Base-by-base conservation (phyloP, 2,113 vertebrate genomes). In the Lepus europaeus region DNA sequence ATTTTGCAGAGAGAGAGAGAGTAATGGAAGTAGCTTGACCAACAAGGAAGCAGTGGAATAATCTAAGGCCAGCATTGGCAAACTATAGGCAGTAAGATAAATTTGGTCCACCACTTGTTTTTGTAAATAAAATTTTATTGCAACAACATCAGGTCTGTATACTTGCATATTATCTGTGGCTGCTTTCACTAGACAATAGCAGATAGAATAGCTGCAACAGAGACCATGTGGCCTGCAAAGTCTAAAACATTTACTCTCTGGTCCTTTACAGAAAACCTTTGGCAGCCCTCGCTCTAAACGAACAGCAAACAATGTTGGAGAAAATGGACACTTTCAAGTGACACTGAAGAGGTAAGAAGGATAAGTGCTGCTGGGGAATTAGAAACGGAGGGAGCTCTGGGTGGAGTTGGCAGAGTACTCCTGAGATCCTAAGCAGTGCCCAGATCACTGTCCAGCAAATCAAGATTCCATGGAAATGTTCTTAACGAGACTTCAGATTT, bases 361-460 rank as follows among this genome's bases (percentile, higher is more conserved):
- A 22, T 7, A 8, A 22, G 51, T 73, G 64, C 49, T 36, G 11
- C 51, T 9, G 25, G 19, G 19, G 4, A 1, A 27, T 79, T 87
- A n/a, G 82, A 90, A 36, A 66, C n/a, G 82, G 45, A 61, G 16
- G 2, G 17, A 61, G 9, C 14, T 83, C 59, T 86, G 33, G 13
- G 1, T 64, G 49, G 23, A 86, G 14, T 9, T 39, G 22, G 39
- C 12, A 91, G 20, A 64, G 36, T 20, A 31, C 10, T 72, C 49
- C 22, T 63, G 56, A 89, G 78, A 66, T 78, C 25, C 31, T 82
- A 66, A 86, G 5, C 45, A 12, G 7, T 59, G n/a, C 14, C 14
- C 49, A 81, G 29, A 59, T 80, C 69, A 72, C 31, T 56, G 68
- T 84, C 49, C 63, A 85, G 80, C 59, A 89, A 94, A 81, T 63